A percentile compares a stretch with the other conserved stretches of the same genome.
These are phyloP conservation scores for Branchipolynoe longqiensis DNA, from an alignment of 2,888 invertebrate genomes.

Conservation along the genomic window DNA sequence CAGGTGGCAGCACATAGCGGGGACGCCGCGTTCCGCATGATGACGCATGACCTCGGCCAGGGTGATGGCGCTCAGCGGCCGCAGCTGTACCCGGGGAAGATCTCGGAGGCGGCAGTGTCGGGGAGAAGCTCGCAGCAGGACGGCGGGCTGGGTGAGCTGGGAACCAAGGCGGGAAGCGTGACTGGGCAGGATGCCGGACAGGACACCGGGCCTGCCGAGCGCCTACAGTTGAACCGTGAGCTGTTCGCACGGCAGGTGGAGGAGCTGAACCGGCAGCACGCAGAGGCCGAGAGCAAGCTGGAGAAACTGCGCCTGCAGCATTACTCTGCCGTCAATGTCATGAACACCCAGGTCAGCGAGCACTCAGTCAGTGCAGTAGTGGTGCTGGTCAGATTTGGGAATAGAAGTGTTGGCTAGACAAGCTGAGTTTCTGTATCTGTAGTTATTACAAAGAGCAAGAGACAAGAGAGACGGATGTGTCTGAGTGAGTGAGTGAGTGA, in stretches of 20 bases:
- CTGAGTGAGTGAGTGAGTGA: too few species aligned
- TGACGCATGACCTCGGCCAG: too few species aligned
- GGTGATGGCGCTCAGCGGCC: too few species aligned
- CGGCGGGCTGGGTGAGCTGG: background rate
- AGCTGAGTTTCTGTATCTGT: too few species aligned
- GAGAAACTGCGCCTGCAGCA: slow-evolving; percentile 2
- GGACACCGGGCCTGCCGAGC: slow-evolving; percentile 17
- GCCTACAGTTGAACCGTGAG: slow-evolving; percentile 5
- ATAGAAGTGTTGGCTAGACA: background rate
- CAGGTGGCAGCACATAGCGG: background rate
- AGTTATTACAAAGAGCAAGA: too few species aligned
- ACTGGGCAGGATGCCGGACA: slow-evolving; percentile 6
- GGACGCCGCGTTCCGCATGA: too few species aligned
- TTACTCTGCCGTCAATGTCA: background rate
- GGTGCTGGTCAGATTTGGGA: background rate
- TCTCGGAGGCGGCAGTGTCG: too few species aligned
- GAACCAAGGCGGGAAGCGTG: background rate
- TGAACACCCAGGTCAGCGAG: slow-evolving; percentile 28
- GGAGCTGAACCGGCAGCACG: slow-evolving; percentile 76
- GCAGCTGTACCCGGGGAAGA: too few species aligned
- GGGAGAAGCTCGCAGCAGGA: background rate
- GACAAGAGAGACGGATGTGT: too few species aligned
- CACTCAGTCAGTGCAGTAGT: background rate
- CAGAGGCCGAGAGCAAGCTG: slow-evolving; percentile 72
- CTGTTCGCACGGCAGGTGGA: slow-evolving; percentile 71